Base-by-base conservation (phyloP, 2,113 vertebrate species). In the Microcebus lehilahytsara region DNA sequence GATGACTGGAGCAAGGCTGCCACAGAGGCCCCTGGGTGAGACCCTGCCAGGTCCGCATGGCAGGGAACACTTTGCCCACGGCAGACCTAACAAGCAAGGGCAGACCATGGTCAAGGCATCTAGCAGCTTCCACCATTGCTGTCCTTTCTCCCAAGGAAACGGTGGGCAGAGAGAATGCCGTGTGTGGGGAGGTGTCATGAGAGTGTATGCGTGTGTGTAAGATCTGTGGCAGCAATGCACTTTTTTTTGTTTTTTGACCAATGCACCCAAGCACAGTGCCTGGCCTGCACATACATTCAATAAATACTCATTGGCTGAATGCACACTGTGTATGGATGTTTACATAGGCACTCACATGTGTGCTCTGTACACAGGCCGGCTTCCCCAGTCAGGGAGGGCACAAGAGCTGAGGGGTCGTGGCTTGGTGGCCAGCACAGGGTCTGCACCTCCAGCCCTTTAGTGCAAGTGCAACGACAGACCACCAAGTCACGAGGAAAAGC, bases 371-470 rank as follows among this genome's bases (percentile, higher is more conserved):
- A 46, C 27, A 67, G 10, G 12, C 6, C 4, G 27, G 23, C 4
- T 37, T 60, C 25, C 22, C 32, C 32, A 0, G 30, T 30, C 66
- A 40, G 34, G 40, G 87, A 27, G 27, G 11, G 2, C 23, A 6
- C 14, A 17, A 23, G 32, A 69, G 34, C 7, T 11, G 25, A 25
- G 37, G 46, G 9, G 25, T 8, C 8, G 23, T 7, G 23, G 10
- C 40, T 19, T 4, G 25, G 20, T 64, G 40, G 13, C 34, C 22
- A 32, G 78, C 20, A 8, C 2, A 0, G 1, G 5, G 17, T 27
- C 58, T 40, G 30, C 0, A 10, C 23, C 12, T 10, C 11, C 3
- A 8, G 19, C 1, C 12, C 19, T 10, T 40, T 13, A 6, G 11
- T 25, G 49, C 25, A 34, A 60, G 56, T 0, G 1, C 37, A 85